Conservation (phyloP, 1,140 invertebrate genomes). For the Aphaenogaster rudis region DNA sequence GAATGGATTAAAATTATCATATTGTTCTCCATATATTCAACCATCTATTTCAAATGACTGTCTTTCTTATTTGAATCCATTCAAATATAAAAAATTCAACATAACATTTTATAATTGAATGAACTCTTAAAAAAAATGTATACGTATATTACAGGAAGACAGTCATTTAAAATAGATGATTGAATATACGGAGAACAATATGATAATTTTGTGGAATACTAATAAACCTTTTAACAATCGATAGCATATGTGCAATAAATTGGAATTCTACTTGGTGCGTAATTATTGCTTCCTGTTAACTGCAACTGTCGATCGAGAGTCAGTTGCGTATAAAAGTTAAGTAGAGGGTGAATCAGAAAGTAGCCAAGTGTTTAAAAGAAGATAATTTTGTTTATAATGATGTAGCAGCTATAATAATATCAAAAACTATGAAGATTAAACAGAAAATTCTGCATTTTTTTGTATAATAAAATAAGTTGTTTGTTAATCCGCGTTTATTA, state of each 20-base stretch:
- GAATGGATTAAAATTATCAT: background rate
- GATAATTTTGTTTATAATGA: background rate
- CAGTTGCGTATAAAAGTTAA: conserved; percentile 72
- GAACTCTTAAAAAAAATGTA: background rate
- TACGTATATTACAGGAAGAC: background rate
- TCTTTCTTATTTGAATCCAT: no score
- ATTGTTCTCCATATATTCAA: background rate
- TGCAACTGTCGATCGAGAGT: conserved; percentile 81
- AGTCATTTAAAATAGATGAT: background rate
- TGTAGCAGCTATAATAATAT: background rate
- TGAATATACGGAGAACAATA: background rate
- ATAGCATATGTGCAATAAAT: conserved; percentile 53
- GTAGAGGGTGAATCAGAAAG: conserved; percentile 36
- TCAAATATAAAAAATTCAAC: no score
- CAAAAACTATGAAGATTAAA: background rate
- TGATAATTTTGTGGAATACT: background rate
- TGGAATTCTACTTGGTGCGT: conserved; percentile 32
- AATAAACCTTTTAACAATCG: conserved; percentile 43
- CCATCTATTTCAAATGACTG: background rate
- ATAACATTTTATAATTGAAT: background rate
- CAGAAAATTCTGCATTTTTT: background rate
- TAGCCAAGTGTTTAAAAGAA: background rate
- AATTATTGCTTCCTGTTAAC: conserved; percentile 77
- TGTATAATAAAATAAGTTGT: background rate
- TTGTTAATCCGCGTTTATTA: background rate